Conservation (phyloP, 2,113 vertebrate species). For the Oncorhynchus masou region DNA sequence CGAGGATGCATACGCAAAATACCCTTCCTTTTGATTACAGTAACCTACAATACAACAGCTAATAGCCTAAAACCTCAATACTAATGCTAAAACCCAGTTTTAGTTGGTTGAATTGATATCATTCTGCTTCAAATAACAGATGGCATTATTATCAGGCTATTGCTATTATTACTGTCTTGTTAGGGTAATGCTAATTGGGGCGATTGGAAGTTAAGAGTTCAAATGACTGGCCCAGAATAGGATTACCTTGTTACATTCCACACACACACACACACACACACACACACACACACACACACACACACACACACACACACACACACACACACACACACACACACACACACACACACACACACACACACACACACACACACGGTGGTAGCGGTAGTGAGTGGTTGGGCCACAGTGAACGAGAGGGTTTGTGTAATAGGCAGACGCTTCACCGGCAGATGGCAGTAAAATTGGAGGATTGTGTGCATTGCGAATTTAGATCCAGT, state of each 20-base stretch:
- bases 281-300: too few species aligned
- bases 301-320: too few species aligned
- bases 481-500: conserved; percentile 33
- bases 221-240: conserved; percentile 65
- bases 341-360: too few species aligned
- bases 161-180: conserved; percentile 8
- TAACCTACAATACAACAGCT: too few species aligned
- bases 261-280: too few species aligned
- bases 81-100: too few species aligned
- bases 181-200: conserved; percentile 19
- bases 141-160: not conserved
- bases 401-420: conserved; percentile 48
- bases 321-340: too few species aligned
- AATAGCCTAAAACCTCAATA: too few species aligned
- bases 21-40: not conserved
- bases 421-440: conserved; percentile 70
- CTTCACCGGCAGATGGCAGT: conserved; percentile 76
- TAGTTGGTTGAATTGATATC: too few species aligned
- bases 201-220: conserved; percentile 60
- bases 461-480: conserved; percentile 58
- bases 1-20: conserved; percentile 19
- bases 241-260: conserved; percentile 65
- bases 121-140: not conserved
- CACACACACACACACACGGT: too few species aligned
- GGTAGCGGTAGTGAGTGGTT: too few species aligned